phyloP scores from a whole-genome alignment of 2,888 invertebrate species.

The Apodemia duryi region DNA sequence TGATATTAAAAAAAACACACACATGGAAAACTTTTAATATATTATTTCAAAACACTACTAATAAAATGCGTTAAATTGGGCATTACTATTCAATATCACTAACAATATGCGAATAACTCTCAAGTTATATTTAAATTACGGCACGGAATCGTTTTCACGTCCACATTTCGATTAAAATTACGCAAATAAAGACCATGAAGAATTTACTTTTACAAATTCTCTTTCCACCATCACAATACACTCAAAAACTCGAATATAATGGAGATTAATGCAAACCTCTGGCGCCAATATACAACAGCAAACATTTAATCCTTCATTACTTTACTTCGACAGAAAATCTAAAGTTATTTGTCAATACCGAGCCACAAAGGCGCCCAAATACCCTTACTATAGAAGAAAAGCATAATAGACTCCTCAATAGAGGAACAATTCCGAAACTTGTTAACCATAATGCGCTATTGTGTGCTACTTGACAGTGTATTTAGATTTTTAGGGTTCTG shows the following conservation, averaged over 20 bases:
- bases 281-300: slow-evolving; percentile 15
- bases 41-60: no score
- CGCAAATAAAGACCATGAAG: slow-evolving; percentile 5
- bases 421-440: slow-evolving; percentile 70
- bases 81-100: no score
- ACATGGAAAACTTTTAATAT: no score
- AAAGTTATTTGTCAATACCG: slow-evolving; percentile 77
- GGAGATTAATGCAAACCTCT: slow-evolving; percentile 7
- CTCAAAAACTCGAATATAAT: neutral
- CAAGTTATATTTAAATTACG: no score
- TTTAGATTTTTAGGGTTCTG: slow-evolving; percentile 35
- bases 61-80: no score
- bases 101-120: no score
- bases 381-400: slow-evolving; percentile 70
- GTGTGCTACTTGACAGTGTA: slow-evolving; percentile 68
- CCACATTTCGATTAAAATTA: neutral
- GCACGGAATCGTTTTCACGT: no score
- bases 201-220: slow-evolving; percentile 3
- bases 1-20: no score
- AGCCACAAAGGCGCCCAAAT: slow-evolving; percentile 76
- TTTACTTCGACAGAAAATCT: slow-evolving; percentile 71
- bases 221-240: neutral
- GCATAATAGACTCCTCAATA: slow-evolving; percentile 77
- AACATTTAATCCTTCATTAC: slow-evolving; percentile 65
- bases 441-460: slow-evolving; percentile 77